Base-by-base conservation (phyloP, 2,888 invertebrate species). In the Andrena flavipes region DNA sequence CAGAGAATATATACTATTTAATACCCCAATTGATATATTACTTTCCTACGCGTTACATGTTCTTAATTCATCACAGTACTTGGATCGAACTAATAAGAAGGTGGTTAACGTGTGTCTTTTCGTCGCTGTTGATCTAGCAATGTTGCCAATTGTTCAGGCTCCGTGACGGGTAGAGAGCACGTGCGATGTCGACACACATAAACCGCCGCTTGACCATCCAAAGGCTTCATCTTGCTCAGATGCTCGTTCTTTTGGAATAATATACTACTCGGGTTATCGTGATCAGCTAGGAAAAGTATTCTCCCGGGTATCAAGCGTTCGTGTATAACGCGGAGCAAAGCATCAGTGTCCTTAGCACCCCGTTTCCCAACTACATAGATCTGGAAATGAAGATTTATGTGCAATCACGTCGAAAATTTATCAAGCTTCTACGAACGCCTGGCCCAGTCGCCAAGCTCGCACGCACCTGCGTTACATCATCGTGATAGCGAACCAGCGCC, bases 121-220 rank as follows among this genome's bases (percentile, higher is more conserved):
- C 62, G 68, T 42, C 51, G 68, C 8, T 65, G 26, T 35, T 86
- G 69, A 1, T 86, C 78, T 10, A 97, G 94, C 26, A 96, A 93
- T 26, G 94, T 94, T 77, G 95, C 95, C 10, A 97, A 94, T 74
- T 96, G 95, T 20, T 95, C 95, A 0, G 96, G 95, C 71, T 96
- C 96, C 0, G 96, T 96, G 64, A 97, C 96, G 2, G 97, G 97
- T 72, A 97, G 94, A 5, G 96, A 96, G 93, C 97, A 98, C 1
- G 96, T 95, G 92, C 96, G 96, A 88, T 97, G 96, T 6, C 96
- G 95, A 92, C 98, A 98, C n/a, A 97, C 97, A 92, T 96, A 97
- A 29, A 96, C 97, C 0, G 96, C 96, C 0, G 97, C 96, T 72
- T 95, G 95, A 30, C 96, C 96, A 33, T 96, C 95, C 0, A 95